Base-by-base conservation (phyloP, 2,113 vertebrate genomes). In the Cyprinodon brontotheroides region DNA sequence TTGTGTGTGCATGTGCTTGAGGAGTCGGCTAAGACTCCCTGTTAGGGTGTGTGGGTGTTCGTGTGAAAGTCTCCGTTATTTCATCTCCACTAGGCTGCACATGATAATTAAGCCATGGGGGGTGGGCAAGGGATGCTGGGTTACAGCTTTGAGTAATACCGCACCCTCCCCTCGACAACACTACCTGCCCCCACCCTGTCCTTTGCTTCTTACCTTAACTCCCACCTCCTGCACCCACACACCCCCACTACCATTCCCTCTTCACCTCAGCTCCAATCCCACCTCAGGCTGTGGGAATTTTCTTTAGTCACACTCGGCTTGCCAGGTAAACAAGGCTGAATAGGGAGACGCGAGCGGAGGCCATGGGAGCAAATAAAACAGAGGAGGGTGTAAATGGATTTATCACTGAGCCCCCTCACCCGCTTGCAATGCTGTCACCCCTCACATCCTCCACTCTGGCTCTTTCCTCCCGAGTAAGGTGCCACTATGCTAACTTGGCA, bases 301-400 rank as follows among this genome's bases (percentile, higher is more conserved):
- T 93, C 93, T 96, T 96, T 95, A 94, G 95, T 97, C 95, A 96
- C 96, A 96, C 95, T 94, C 88, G 93, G 93, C 92, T 97, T 96
- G 93, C 91, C 95, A 96, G 95, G 96, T 97, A 97, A 98, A 97
- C 96, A 96, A 94, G 92, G 85, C 90, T 91, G 91, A 89, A 94
- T 92, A 85, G 86, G 91, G 90, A 87, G 90, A 89, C 70, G 86
- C 82, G 75, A 87, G 89, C 67, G 74, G 79, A 87, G 88, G 89
- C 90, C 85, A 87, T 80, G 84, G 88, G 92, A 92, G 92, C 88
- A 91, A 93, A 91, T 91, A 86, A 93, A 94, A 93, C 88, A 93
- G 86, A 87, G 79, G 90, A 91, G 92, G 92, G 92, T 91, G 92
- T 93, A 93, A 93, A 95, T 90, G 90, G 92, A 94, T 95, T 95